phyloP scores from a whole-genome alignment of 1,140 invertebrate genomes.

The Drosophila arizonae region DNA sequence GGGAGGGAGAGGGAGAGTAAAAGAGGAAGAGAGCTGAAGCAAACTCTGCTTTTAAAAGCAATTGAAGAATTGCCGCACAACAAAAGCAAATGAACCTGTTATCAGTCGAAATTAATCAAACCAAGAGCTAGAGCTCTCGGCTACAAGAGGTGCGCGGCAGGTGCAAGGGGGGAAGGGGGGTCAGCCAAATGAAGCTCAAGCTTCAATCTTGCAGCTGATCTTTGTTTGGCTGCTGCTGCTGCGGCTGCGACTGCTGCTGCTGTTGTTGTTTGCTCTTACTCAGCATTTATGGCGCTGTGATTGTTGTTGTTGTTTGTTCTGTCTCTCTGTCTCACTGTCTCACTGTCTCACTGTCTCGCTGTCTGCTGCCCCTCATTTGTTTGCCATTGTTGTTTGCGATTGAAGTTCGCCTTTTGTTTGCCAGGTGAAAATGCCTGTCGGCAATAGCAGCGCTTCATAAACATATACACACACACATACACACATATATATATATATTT shows the following conservation, averaged over 20 bases:
- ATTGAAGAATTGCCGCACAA: constrained; percentile 75
- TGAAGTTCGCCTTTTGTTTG: constrained; percentile 75
- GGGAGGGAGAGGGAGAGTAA: not conserved
- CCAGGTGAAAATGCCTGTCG: constrained; percentile 69
- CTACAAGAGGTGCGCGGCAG: not conserved
- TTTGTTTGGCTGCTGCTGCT: constrained; percentile 7
- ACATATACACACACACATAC: constrained; percentile 4
- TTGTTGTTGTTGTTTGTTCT: constrained; percentile 21
- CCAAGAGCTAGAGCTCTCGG: not conserved
- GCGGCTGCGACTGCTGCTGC: constrained; percentile 14
- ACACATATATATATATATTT: no score
- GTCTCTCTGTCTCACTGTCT: not conserved
- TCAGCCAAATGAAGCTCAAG: not conserved
- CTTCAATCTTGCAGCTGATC: not conserved
- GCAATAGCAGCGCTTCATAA: constrained; percentile 22
- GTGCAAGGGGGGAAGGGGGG: not conserved
- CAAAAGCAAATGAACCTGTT: constrained; percentile 82
- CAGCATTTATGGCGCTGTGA: constrained; percentile 67
- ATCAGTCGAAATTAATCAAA: constrained; percentile 81
- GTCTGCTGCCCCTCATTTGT: constrained; percentile 8
- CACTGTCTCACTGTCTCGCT: not conserved
- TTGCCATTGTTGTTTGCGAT: constrained; percentile 66
- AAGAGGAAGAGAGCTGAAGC: constrained; percentile 33
- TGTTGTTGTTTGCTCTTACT: constrained; percentile 71
- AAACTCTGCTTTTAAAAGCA: constrained; percentile 38